Evolutionary conservation across 2,797 vertebrate genomes (phyloP).

Genomic region (Phrynocephalus guinanensis): DNA sequence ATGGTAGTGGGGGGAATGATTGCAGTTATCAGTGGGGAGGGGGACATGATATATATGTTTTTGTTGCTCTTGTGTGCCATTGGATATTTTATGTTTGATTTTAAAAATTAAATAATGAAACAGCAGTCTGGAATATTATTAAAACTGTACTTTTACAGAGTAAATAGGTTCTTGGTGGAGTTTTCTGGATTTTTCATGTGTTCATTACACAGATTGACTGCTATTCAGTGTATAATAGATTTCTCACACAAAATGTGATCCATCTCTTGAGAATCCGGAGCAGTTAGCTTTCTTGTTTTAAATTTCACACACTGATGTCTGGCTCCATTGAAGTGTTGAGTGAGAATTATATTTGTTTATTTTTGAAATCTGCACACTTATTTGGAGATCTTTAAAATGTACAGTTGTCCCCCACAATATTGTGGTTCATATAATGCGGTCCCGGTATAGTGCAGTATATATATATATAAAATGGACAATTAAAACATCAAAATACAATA

Average conservation of each 20-base stretch:
- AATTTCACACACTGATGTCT: not conserved
- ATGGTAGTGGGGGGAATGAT: too few species aligned
- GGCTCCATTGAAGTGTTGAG: not conserved
- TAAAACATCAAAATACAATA: too few species aligned
- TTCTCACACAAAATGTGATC: not conserved
- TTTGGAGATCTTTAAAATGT: not conserved
- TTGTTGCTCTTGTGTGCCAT: too few species aligned
- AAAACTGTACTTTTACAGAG: not conserved
- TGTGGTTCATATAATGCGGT: too few species aligned
- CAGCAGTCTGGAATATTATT: not conserved
- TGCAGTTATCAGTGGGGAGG: too few species aligned
- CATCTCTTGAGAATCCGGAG: not conserved
- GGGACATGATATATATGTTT: too few species aligned
- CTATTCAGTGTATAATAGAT: not conserved
- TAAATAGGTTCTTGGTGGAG: not conserved
- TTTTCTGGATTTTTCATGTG: not conserved
- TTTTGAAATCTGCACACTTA: not conserved
- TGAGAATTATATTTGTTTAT: not conserved
- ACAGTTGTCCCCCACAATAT: too few species aligned
- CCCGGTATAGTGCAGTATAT: too few species aligned
- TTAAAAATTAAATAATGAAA: too few species aligned
- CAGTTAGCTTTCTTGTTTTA: not conserved
- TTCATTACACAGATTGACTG: too few species aligned
- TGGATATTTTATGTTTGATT: too few species aligned
- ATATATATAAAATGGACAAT: too few species aligned